These are phyloP conservation scores for Microcebus ravelobensis DNA, from an alignment of 2,113 vertebrate genomes.

Conservation along the genomic window DNA sequence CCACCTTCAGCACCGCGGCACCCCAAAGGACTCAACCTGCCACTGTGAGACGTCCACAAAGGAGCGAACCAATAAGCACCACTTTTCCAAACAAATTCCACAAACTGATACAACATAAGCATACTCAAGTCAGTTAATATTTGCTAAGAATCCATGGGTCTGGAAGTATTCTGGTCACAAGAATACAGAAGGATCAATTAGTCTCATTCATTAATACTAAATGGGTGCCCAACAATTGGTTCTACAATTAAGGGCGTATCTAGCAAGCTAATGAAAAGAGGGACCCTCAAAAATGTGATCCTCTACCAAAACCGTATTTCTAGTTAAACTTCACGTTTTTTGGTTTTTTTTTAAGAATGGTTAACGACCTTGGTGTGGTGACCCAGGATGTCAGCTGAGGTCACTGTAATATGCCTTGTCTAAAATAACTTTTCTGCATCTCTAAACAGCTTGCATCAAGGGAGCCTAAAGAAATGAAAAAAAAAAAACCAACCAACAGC, in stretches of 20 bases:
- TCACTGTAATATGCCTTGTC: neutral
- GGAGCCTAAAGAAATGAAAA: neutral
- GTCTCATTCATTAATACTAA: neutral
- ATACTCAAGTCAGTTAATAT: neutral
- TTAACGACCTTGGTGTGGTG: neutral
- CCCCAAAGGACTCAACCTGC: neutral
- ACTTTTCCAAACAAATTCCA: neutral
- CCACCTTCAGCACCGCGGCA: neutral
- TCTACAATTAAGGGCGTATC: neutral
- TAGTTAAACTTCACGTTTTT: neutral
- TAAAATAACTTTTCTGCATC: neutral
- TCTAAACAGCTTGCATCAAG: neutral
- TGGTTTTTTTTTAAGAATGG: too few species aligned
- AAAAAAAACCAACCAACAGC: neutral
- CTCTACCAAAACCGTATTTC: neutral
- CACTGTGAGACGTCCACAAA: too few species aligned
- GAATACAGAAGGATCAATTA: neutral
- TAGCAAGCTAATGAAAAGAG: neutral
- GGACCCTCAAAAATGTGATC: neutral
- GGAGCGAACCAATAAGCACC: neutral
- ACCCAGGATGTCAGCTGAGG: neutral
- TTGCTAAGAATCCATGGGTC: neutral
- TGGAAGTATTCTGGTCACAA: neutral
- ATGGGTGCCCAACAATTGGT: neutral
- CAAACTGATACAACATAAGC: too few species aligned